phyloP scores from a whole-genome alignment of 1,140 invertebrate species.

The Rhagoletis pomonella region DNA sequence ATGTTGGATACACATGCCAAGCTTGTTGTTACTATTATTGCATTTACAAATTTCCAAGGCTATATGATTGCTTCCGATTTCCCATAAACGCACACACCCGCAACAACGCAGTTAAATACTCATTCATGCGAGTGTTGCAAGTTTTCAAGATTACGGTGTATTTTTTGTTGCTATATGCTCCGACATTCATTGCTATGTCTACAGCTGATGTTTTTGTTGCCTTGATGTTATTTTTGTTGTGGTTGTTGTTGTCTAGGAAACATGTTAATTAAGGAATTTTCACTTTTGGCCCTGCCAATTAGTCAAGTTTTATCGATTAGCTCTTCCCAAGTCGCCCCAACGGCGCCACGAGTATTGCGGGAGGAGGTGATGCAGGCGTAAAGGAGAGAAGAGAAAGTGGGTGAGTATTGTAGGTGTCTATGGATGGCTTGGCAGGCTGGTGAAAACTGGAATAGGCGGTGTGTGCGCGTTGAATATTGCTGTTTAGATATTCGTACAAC shows the following conservation, averaged over 20 bases:
- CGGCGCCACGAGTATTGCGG: slow-evolving; percentile 8
- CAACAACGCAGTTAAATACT: background rate
- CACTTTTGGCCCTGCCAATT: slow-evolving; percentile 52
- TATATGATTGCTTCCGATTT: slow-evolving; percentile 29
- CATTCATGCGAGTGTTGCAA: background rate
- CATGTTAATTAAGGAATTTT: slow-evolving; percentile 52
- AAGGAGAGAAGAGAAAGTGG: background rate
- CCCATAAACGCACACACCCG: slow-evolving; percentile 44
- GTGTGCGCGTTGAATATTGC: background rate
- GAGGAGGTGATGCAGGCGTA: background rate
- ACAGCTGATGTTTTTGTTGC: background rate
- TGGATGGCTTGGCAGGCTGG: background rate
- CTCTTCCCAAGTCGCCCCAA: slow-evolving; percentile 45
- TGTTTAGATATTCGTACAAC: background rate
- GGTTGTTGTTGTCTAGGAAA: slow-evolving; percentile 42
- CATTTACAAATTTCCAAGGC: background rate
- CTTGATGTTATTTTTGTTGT: background rate
- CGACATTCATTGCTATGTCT: background rate
- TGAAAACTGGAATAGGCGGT: background rate
- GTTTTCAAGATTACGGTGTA: slow-evolving; percentile 3
- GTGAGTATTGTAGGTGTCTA: background rate
- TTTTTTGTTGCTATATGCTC: background rate
- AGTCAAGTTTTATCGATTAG: slow-evolving; percentile 52
- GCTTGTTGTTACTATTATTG: background rate
- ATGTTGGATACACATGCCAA: too few species aligned